Evolutionary conservation across 2,113 vertebrate species (phyloP).

Genomic region (Semnornis frantzii): DNA sequence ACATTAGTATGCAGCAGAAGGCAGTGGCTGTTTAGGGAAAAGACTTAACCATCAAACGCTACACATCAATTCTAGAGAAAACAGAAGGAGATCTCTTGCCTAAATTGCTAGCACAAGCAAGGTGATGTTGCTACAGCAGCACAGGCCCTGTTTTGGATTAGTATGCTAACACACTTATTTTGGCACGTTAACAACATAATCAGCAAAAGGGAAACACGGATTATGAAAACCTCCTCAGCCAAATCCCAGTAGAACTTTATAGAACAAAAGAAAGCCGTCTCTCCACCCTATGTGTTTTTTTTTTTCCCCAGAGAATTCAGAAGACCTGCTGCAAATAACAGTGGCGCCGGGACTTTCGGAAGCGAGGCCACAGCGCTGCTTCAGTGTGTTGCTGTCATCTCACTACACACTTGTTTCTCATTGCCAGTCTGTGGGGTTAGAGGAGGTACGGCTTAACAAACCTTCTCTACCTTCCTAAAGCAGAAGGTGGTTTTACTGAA

Average conservation of each 20-base stretch:
- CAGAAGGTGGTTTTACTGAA: background rate
- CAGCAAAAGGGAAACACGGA: background rate
- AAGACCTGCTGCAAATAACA: background rate
- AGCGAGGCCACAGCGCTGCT: background rate
- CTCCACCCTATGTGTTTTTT: background rate
- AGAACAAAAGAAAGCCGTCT: constrained; percentile 17
- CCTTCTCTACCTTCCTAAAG: background rate
- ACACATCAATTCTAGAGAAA: background rate
- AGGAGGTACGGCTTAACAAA: background rate
- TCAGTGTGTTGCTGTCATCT: background rate
- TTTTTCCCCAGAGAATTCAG: background rate
- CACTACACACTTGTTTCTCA: background rate
- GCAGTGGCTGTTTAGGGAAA: background rate
- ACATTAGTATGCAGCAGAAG: background rate
- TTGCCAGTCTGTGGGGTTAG: background rate
- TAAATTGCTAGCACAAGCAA: background rate
- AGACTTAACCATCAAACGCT: background rate
- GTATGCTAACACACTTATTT: background rate
- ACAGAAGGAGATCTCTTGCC: background rate
- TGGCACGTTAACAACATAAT: background rate
- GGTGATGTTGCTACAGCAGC: background rate
- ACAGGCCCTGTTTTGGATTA: background rate
- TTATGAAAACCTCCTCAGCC: constrained; percentile 51
- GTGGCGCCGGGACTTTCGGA: background rate
- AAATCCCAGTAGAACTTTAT: background rate